Conservation (phyloP, 2,888 invertebrate genomes). For the Ennomos quercinarius region DNA sequence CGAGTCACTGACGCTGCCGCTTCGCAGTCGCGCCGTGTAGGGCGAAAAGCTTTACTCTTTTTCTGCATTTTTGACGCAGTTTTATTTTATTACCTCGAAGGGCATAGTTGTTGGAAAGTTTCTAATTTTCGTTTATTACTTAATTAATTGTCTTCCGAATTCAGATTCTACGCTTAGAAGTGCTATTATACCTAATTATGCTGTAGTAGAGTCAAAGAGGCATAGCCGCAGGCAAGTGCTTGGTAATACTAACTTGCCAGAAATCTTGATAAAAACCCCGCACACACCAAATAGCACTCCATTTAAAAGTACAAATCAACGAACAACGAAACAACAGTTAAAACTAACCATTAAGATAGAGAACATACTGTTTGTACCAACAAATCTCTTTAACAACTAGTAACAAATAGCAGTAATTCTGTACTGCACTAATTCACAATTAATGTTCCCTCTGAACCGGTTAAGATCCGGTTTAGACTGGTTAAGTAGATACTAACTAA, state of each 20-base stretch:
- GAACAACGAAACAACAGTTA: conserved; percentile 24
- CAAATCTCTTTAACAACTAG: conserved; percentile 56
- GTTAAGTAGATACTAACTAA: conserved; percentile 58
- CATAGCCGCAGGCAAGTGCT: background rate
- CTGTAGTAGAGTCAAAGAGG: too few species aligned
- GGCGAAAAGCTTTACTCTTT: too few species aligned
- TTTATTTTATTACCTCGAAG: too few species aligned
- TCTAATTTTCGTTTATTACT: too few species aligned
- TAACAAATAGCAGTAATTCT: conserved; percentile 64
- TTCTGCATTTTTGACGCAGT: too few species aligned
- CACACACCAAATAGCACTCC: conserved; percentile 10
- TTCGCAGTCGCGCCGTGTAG: too few species aligned
- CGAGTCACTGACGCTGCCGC: too few species aligned
- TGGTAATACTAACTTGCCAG: background rate
- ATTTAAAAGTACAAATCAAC: conserved; percentile 21
- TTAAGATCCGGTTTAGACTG: conserved; percentile 62
- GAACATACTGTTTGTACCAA: conserved; percentile 26
- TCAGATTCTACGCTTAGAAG: too few species aligned
- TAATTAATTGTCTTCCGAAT: too few species aligned
- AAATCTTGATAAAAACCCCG: conserved; percentile 10
- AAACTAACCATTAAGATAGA: conserved; percentile 27
- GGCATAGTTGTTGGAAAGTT: too few species aligned
- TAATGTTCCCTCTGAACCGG: conserved; percentile 60
- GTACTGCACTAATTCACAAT: conserved; percentile 66
- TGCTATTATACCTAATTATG: too few species aligned